Evolutionary conservation across 2,797 vertebrate species (phyloP).

Genomic region (Myotis findleyi): DNA sequence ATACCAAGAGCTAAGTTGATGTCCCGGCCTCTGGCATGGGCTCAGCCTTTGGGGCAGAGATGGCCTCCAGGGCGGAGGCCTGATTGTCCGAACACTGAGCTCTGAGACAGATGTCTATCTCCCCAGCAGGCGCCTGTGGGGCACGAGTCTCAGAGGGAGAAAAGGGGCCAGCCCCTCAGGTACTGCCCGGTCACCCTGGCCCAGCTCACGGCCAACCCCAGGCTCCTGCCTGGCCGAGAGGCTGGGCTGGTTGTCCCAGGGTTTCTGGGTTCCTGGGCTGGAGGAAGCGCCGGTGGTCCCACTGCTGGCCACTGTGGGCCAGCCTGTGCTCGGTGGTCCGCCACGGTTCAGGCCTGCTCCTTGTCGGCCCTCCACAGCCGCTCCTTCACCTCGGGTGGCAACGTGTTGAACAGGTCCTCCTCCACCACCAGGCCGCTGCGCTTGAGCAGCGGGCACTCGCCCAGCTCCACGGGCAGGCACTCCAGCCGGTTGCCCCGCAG

Average conservation of each 20-base stretch:
- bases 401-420: conserved; percentile 96
- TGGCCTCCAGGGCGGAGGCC: conserved; percentile 20
- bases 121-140: background rate
- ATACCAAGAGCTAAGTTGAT: conserved; percentile 65
- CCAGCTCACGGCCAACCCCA: background rate
- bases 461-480: conserved; percentile 97
- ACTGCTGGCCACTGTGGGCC: conserved; percentile 67
- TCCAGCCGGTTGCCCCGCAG: conserved; percentile 97
- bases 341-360: conserved; percentile 91
- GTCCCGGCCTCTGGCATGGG: background rate
- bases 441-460: conserved; percentile 96
- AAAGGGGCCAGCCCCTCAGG: conserved; percentile 76
- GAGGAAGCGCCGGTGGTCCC: background rate
- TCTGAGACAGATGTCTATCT: background rate
- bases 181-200: background rate
- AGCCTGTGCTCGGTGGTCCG: background rate
- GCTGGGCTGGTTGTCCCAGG: background rate
- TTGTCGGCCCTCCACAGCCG: conserved; percentile 97
- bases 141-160: background rate
- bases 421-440: conserved; percentile 96
- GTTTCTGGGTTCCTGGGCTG: background rate
- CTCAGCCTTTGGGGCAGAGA: background rate
- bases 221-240: background rate
- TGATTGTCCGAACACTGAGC: conserved; percentile 64
- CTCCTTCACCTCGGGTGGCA: conserved; percentile 97